phyloP scores from a whole-genome alignment of 2,888 invertebrate genomes.

The Bibio marci region DNA sequence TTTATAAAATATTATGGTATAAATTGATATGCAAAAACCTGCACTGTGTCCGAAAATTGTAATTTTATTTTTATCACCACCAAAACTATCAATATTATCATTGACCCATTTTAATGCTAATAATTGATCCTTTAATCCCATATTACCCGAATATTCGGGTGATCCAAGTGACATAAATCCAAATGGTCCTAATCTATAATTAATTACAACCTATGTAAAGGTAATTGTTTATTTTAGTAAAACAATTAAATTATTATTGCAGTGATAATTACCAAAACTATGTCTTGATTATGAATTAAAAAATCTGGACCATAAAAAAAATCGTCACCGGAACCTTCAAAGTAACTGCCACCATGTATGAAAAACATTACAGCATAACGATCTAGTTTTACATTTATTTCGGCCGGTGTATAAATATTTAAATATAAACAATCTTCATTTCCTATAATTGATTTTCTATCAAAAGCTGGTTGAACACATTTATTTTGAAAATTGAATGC shows the following conservation, averaged over 20 bases:
- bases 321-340: not conserved
- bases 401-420: constrained; percentile 40
- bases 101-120: constrained; percentile 53
- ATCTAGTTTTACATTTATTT: too few relatives aligned
- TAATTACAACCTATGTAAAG: constrained; percentile 30
- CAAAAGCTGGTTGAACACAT: not conserved
- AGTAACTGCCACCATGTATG: constrained; percentile 2
- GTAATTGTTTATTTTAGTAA: too few relatives aligned
- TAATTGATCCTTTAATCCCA: constrained; percentile 56
- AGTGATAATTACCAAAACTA: constrained; percentile 3
- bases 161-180: constrained; percentile 50
- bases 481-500: constrained; percentile 1
- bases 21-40: constrained; percentile 60
- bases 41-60: constrained; percentile 54
- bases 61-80: constrained; percentile 51
- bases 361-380: constrained; percentile 13
- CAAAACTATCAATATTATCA: constrained; percentile 38
- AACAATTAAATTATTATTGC: too few relatives aligned
- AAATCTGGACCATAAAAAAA: constrained; percentile 3
- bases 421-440: constrained; percentile 50
- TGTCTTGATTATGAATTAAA: constrained; percentile 2
- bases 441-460: constrained; percentile 24
- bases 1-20: too few relatives aligned
- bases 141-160: constrained; percentile 54
- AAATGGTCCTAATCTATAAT: constrained; percentile 53